Evolutionary conservation across 2,113 vertebrate species (phyloP).

Genomic region (Rhinoptilus africanus): DNA sequence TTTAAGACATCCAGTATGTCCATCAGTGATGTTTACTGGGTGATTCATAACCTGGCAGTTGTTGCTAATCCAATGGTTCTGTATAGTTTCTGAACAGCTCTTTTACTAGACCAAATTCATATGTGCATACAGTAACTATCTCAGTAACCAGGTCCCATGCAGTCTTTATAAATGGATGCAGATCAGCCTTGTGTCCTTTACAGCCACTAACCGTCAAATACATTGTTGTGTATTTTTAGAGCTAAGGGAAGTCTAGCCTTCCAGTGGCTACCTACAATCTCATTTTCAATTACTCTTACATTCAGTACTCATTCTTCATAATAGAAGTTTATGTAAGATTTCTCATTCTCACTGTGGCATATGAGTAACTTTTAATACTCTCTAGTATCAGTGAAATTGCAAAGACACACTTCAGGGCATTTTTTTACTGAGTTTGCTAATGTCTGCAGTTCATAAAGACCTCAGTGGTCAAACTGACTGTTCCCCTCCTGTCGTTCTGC

Average conservation of each 20-base stretch:
- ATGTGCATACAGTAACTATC: neutral
- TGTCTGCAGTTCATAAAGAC: conserved; percentile 10
- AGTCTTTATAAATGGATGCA: neutral
- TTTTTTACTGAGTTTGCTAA: conserved; percentile 17
- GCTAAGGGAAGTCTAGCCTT: neutral
- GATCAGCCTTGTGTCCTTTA: neutral
- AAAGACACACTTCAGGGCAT: neutral
- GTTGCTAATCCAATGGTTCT: neutral
- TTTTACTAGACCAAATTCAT: neutral
- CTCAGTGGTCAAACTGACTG: neutral
- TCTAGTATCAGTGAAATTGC: conserved; percentile 17
- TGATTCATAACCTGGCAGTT: neutral
- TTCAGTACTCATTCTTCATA: neutral
- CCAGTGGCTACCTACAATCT: neutral
- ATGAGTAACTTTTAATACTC: conserved; percentile 1
- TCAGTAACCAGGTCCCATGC: neutral
- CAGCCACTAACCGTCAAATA: neutral
- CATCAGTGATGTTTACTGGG: neutral
- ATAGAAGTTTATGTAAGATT: neutral
- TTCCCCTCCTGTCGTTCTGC: neutral
- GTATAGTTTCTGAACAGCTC: neutral
- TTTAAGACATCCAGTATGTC: neutral
- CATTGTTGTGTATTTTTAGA: neutral
- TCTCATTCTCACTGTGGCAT: neutral
- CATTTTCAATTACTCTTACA: conserved; percentile 21